Conservation (phyloP, 2,888 invertebrate genomes). For the Sarcophaga variegata region DNA sequence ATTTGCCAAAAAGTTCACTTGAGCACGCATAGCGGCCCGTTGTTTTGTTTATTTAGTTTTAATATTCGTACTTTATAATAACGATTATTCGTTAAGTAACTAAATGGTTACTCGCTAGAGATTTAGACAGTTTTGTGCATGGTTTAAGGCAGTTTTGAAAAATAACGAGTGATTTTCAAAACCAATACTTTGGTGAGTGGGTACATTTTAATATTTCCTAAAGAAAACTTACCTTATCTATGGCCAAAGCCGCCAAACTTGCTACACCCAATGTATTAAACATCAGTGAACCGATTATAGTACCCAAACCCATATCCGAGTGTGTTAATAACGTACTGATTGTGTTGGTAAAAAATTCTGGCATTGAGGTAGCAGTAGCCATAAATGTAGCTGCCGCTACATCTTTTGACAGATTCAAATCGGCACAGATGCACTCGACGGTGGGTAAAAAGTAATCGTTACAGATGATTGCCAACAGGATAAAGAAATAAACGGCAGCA, state of each 20-base stretch:
- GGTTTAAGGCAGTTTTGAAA: too few relatives aligned
- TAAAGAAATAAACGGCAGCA: conserved; percentile 92
- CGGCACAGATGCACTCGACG: conserved; percentile 92
- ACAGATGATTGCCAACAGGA: conserved; percentile 93
- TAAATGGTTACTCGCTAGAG: too few relatives aligned
- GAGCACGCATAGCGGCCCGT: too few relatives aligned
- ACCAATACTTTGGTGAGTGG: too few relatives aligned
- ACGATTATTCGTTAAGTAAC: too few relatives aligned
- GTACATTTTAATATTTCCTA: too few relatives aligned
- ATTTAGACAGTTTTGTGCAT: too few relatives aligned
- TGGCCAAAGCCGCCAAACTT: conserved; percentile 90
- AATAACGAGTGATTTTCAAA: too few relatives aligned
- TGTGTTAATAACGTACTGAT: conserved; percentile 93
- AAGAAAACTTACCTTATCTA: conserved; percentile 84
- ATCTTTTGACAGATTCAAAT: conserved; percentile 90
- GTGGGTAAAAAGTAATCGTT: conserved; percentile 96
- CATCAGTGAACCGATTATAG: conserved; percentile 93
- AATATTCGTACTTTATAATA: too few relatives aligned
- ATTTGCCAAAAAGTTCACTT: too few relatives aligned
- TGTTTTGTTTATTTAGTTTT: too few relatives aligned
- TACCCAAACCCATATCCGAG: conserved; percentile 93
- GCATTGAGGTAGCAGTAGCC: conserved; percentile 97
- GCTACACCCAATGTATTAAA: conserved; percentile 94
- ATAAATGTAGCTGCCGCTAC: conserved; percentile 98
- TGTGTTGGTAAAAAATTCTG: conserved; percentile 95